Percentiles rank a stretch among this genome's conserved stretches.
Conservation (phyloP, 2,797 vertebrate species). For the Cottoperca gobio region DNA sequence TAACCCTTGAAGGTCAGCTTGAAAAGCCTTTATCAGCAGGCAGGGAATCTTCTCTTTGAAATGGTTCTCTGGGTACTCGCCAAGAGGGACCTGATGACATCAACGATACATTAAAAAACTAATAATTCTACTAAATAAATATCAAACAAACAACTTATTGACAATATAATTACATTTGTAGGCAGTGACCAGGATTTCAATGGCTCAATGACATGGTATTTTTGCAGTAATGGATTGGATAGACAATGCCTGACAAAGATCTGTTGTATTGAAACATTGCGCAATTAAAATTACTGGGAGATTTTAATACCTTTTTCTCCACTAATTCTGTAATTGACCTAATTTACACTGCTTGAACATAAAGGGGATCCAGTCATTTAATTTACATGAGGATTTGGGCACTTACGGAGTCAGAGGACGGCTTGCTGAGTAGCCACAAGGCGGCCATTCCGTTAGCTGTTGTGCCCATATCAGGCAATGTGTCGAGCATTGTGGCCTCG, state of each 20-base stretch:
- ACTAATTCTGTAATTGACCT: too few species aligned
- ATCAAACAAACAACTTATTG: too few species aligned
- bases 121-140: too few species aligned
- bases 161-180: neutral
- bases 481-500: conserved; percentile 45
- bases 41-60: conserved; percentile 58
- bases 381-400: neutral
- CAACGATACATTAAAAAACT: neutral
- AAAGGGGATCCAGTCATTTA: too few species aligned
- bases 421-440: conserved; percentile 67
- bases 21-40: conserved; percentile 40
- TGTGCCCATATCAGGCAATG: conserved; percentile 46
- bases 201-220: neutral
- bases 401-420: conserved; percentile 69
- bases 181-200: neutral
- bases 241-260: too few species aligned
- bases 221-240: too few species aligned
- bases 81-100: conserved; percentile 56
- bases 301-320: too few species aligned
- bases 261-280: too few species aligned
- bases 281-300: too few species aligned
- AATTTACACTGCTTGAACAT: too few species aligned
- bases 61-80: conserved; percentile 43
- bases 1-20: conserved; percentile 40
- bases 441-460: conserved; percentile 55